Conservation (phyloP, 2,888 invertebrate species). For the Hirtodrosophila histrioides region DNA sequence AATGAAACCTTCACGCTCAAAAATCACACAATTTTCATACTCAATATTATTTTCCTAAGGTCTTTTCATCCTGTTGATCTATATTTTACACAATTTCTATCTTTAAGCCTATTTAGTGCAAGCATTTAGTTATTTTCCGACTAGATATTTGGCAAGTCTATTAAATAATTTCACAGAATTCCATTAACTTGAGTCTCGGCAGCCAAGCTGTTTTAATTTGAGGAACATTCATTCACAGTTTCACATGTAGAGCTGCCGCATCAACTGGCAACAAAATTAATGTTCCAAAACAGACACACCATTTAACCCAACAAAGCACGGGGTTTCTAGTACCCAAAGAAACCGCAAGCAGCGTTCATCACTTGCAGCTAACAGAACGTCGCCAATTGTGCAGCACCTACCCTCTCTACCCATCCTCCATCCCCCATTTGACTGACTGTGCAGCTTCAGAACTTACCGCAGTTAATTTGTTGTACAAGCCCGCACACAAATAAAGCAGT, state of each 20-base stretch:
- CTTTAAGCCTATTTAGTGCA: too few relatives aligned
- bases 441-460: slow-evolving; percentile 53
- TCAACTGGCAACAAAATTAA: slow-evolving; percentile 62
- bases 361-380: slow-evolving; percentile 63
- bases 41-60: too few relatives aligned
- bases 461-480: slow-evolving; percentile 75
- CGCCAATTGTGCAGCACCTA: slow-evolving; percentile 27
- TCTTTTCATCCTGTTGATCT: too few relatives aligned
- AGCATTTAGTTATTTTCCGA: background rate
- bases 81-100: too few relatives aligned
- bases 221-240: slow-evolving; percentile 10
- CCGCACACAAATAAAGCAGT: slow-evolving; percentile 73
- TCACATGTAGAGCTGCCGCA: slow-evolving; percentile 15
- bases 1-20: too few relatives aligned
- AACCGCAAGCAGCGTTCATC: slow-evolving; percentile 68
- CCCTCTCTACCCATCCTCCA: background rate
- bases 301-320: slow-evolving; percentile 60
- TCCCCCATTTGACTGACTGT: slow-evolving; percentile 3
- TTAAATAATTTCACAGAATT: slow-evolving; percentile 26
- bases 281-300: slow-evolving; percentile 76
- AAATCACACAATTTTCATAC: too few relatives aligned
- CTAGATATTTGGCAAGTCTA: background rate
- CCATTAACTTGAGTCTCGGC: slow-evolving; percentile 21
- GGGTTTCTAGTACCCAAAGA: slow-evolving; percentile 34
- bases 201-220: slow-evolving; percentile 16